A percentile compares a stretch with the other conserved stretches of the same genome.
Evolutionary conservation across 2,888 invertebrate genomes (phyloP).

Genomic region (Cephalotes varians): DNA sequence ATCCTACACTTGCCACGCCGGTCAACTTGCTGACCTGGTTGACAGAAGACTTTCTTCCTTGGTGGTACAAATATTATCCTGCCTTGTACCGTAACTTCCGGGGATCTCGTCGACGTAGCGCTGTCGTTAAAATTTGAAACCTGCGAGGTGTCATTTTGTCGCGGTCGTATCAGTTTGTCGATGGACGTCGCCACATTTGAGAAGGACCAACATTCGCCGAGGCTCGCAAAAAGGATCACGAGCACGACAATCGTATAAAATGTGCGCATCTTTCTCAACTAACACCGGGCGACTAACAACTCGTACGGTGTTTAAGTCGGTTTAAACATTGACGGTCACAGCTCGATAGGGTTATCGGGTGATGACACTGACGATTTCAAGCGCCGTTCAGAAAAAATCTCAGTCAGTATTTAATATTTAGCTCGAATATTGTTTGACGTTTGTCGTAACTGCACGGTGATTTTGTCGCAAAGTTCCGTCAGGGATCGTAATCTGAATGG

Average conservation of each 20-base stretch:
- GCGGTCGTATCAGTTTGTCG: slow-evolving; percentile 29
- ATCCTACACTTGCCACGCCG: slow-evolving; percentile 77
- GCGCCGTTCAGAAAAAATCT: slow-evolving; percentile 1
- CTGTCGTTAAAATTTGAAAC: background rate
- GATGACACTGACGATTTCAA: slow-evolving; percentile 9
- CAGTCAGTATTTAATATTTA: background rate
- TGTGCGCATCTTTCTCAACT: slow-evolving; percentile 38
- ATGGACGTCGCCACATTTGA: slow-evolving; percentile 41
- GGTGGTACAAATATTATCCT: slow-evolving; percentile 76
- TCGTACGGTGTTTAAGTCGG: background rate
- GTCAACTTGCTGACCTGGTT: slow-evolving; percentile 74
- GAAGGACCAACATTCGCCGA: slow-evolving; percentile 60
- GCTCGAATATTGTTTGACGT: background rate
- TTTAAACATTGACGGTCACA: slow-evolving; percentile 6
- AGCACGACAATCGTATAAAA: slow-evolving; percentile 53
- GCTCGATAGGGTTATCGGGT: slow-evolving; percentile 36
- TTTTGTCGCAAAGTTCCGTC: background rate
- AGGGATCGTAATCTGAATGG: background rate
- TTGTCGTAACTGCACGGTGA: background rate
- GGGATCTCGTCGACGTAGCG: background rate
- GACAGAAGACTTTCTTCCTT: slow-evolving; percentile 67
- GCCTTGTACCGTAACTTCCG: slow-evolving; percentile 21
- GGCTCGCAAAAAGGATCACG: slow-evolving; percentile 18
- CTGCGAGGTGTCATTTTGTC: background rate
- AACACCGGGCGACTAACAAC: slow-evolving; percentile 4